These are phyloP conservation scores for Acanthis flammea DNA, from an alignment of 2,797 vertebrate genomes.

Conservation along the genomic window DNA sequence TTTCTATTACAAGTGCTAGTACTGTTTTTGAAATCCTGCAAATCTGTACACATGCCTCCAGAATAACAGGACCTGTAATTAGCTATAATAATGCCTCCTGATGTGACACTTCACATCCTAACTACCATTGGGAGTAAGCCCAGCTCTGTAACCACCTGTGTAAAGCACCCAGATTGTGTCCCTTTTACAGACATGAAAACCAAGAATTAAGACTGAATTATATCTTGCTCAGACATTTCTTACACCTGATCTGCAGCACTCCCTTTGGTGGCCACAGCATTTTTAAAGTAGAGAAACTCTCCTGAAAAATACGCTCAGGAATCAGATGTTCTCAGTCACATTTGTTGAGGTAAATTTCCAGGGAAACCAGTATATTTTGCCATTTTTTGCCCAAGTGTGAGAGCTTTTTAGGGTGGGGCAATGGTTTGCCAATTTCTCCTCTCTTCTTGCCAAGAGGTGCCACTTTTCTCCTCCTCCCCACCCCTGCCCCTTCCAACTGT, in stretches of 20 bases:
- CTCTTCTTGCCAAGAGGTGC: conserved; percentile 12
- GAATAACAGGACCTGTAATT: background rate
- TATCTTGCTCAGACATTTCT: background rate
- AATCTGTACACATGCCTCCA: fast-evolving
- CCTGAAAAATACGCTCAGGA: background rate
- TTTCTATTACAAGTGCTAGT: background rate
- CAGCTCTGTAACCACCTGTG: fast-evolving
- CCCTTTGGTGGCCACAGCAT: background rate
- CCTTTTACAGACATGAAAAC: background rate
- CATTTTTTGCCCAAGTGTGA: background rate
- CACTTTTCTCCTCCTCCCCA: background rate
- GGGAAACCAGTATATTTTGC: background rate
- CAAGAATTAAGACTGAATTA: background rate
- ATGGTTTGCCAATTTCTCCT: background rate
- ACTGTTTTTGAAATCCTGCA: background rate
- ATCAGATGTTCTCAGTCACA: background rate
- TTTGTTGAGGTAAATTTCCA: background rate
- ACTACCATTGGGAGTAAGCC: background rate
- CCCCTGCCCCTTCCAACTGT: background rate
- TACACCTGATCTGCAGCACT: background rate
- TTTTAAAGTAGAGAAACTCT: background rate
- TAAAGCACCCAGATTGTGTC: background rate
- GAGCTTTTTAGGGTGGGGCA: background rate
- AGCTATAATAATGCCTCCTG: background rate
- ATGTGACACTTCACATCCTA: background rate